Percentiles rank a stretch among this genome's conserved stretches.
These are phyloP conservation scores for Spisula subtruncata DNA, from an alignment of 2,888 invertebrate species.

Conservation along the genomic window DNA sequence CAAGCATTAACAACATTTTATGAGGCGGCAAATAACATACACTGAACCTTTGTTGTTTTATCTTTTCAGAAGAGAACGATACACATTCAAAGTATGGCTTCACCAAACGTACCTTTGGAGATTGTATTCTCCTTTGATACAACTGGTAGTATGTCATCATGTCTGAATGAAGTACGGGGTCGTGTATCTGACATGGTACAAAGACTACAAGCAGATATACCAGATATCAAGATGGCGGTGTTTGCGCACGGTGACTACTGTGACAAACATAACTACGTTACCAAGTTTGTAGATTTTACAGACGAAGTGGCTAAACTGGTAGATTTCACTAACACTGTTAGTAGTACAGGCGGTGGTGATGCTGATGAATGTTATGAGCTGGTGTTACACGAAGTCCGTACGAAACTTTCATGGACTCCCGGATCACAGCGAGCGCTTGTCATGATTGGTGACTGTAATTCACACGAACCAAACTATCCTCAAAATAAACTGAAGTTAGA, in stretches of 20 bases:
- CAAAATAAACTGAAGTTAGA: conserved; percentile 76
- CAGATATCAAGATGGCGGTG: conserved; percentile 82
- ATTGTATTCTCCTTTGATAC: conserved; percentile 85
- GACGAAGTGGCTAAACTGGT: conserved; percentile 67
- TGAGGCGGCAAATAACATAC: too few relatives aligned
- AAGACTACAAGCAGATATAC: conserved; percentile 83
- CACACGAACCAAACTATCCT: conserved; percentile 61
- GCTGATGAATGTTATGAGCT: conserved; percentile 61
- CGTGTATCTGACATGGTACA: conserved; percentile 81
- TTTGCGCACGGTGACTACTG: conserved; percentile 86
- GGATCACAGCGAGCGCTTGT: conserved; percentile 74
- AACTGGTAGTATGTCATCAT: conserved; percentile 83
- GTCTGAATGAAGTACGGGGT: conserved; percentile 77
- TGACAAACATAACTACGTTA: conserved; percentile 80
- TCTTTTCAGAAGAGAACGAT: not conserved
- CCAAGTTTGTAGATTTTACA: conserved; percentile 70
- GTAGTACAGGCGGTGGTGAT: conserved; percentile 75
- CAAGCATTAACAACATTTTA: too few relatives aligned
- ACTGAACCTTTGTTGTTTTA: not conserved
- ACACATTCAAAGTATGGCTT: conserved; percentile 19
- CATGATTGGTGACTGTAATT: conserved; percentile 79
- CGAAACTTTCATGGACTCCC: conserved; percentile 73
- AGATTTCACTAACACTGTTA: conserved; percentile 74
- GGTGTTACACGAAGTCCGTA: conserved; percentile 74
- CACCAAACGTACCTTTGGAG: conserved; percentile 71